Conservation (phyloP, 2,113 vertebrate genomes). For the Mesocricetus auratus region DNA sequence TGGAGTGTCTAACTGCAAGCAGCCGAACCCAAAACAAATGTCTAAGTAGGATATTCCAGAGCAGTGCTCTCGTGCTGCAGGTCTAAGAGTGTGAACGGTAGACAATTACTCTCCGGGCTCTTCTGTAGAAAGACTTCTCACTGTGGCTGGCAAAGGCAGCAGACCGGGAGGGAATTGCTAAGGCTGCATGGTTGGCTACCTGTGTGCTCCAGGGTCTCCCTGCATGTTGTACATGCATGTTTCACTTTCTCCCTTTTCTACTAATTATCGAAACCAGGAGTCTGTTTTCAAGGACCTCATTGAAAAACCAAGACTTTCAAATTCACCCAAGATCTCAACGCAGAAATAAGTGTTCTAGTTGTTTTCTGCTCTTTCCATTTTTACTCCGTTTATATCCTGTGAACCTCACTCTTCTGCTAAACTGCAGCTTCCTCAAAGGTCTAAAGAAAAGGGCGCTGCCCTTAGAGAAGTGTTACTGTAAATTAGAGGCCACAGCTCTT, state of each 20-base stretch:
- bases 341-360: background rate
- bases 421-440: background rate
- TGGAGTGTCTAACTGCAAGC: slow-evolving; percentile 69
- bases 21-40: slow-evolving; percentile 56
- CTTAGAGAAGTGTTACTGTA: background rate
- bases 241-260: slow-evolving; percentile 45
- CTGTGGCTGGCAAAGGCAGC: background rate
- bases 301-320: background rate
- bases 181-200: slow-evolving; percentile 14
- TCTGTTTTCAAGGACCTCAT: background rate
- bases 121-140: slow-evolving; percentile 22
- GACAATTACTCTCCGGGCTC: slow-evolving; percentile 53
- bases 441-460: background rate
- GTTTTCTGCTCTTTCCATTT: background rate
- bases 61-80: slow-evolving; percentile 16
- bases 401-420: background rate
- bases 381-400: background rate
- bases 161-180: background rate
- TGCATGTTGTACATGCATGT: slow-evolving; percentile 35
- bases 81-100: slow-evolving; percentile 46
- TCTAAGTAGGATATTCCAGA: slow-evolving; percentile 64
- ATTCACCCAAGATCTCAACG: background rate
- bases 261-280: slow-evolving; percentile 53
- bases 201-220: background rate
- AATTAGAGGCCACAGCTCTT: background rate